Evolutionary conservation across 2,888 invertebrate species (phyloP).

Genomic region (Mesoligia furuncula): DNA sequence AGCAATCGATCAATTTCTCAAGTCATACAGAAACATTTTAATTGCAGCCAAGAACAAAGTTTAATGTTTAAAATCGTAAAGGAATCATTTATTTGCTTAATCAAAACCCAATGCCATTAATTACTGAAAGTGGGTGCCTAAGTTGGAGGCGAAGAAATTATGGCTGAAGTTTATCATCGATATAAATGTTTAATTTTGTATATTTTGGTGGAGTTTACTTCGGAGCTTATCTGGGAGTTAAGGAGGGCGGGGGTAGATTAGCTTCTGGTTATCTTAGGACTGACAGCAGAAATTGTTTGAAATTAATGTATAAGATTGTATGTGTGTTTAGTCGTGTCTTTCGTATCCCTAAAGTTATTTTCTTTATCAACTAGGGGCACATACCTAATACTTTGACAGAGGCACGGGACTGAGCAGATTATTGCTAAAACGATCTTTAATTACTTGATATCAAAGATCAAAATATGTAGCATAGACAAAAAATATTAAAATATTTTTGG

Average conservation of each 20-base stretch:
- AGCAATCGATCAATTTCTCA: constrained; percentile 65
- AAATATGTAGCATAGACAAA: neutral
- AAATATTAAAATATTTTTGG: neutral
- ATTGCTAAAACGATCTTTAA: neutral
- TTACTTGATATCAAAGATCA: neutral
- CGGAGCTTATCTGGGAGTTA: constrained; percentile 44
- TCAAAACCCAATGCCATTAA: constrained; percentile 82
- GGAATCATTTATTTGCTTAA: constrained; percentile 82
- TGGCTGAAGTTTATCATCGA: constrained; percentile 76
- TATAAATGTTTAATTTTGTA: constrained; percentile 71
- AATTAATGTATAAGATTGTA: neutral
- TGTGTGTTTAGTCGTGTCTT: neutral
- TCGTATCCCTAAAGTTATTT: neutral
- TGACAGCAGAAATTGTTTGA: neutral
- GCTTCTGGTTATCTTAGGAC: constrained; percentile 42
- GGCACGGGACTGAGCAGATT: neutral
- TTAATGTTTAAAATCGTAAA: constrained; percentile 75
- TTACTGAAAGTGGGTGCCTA: constrained; percentile 76
- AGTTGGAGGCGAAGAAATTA: constrained; percentile 75
- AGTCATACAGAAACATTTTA: constrained; percentile 73
- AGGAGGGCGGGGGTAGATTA: constrained; percentile 3
- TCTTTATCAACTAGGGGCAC: neutral
- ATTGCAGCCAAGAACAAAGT: constrained; percentile 69
- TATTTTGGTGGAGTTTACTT: constrained; percentile 56
- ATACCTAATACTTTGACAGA: neutral